Evolutionary conservation across 2,113 vertebrate genomes (phyloP).

Genomic region (Origma solitaria): DNA sequence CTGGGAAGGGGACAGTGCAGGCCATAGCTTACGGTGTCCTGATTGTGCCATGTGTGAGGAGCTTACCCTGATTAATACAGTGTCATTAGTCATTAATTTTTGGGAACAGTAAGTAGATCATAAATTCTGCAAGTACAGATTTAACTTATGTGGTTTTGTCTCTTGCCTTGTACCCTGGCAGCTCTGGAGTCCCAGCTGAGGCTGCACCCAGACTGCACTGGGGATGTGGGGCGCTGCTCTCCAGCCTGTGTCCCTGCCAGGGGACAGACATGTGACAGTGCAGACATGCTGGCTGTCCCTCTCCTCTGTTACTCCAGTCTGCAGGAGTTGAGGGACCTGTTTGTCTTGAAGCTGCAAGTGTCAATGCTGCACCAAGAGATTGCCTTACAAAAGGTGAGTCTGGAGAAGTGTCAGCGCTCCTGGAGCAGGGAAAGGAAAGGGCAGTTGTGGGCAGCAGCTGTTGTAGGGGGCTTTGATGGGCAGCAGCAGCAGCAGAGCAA

Average conservation of each 20-base stretch:
- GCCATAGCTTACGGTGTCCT: neutral
- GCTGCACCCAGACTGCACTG: slow-evolving; percentile 38
- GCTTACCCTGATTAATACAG: neutral
- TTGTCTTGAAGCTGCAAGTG: slow-evolving; percentile 74
- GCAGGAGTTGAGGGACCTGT: slow-evolving; percentile 79
- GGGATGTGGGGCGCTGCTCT: neutral
- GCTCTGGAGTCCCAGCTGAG: slow-evolving; percentile 67
- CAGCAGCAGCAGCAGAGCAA: neutral
- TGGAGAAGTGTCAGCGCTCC: neutral
- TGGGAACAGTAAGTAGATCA: neutral
- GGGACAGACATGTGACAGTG: neutral
- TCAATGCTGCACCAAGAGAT: slow-evolving; percentile 79
- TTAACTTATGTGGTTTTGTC: slow-evolving; percentile 12
- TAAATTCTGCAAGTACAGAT: neutral
- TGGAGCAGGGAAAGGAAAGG: neutral
- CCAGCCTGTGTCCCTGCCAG: neutral
- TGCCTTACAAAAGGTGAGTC: slow-evolving; percentile 81
- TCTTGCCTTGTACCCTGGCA: slow-evolving; percentile 2
- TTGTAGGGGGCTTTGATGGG: rapidly evolving
- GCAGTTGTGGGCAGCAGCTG: neutral
- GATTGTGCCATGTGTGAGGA: neutral
- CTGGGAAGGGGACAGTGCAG: neutral
- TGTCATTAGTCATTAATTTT: neutral
- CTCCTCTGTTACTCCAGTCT: slow-evolving; percentile 76
- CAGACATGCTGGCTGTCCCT: neutral